Base-by-base conservation (phyloP, 2,888 invertebrate genomes). In the Carterocephalus palaemon region DNA sequence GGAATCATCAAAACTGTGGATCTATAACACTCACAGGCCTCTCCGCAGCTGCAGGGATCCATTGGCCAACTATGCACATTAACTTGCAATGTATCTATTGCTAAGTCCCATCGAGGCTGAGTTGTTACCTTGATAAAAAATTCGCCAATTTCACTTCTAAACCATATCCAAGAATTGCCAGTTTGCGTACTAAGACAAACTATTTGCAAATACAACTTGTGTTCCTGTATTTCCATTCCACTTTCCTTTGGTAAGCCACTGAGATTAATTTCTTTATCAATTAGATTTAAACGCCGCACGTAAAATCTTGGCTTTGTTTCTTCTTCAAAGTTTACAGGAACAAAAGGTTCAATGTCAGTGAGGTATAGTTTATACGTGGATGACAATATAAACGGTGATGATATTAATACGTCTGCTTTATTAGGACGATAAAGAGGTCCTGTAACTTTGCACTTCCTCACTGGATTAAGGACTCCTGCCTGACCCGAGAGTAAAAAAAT, bases 121-220 rank as follows among this genome's bases (percentile, higher is more conserved):
- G 81, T 70, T 1, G 76, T 78, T 5, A 84, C 64, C 55, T 68
- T 74, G 15, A 85, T 66, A 42, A 75, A 84, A 56, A 86, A 86
- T 54, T 85, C 79, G 1, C 85, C 85, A 6, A 74, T 29, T 6
- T 74, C 73, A 34, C 79, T 72, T 49, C 63, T 64, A 47, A 86
- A 83, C 85, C 85, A 86, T 51, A 86, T 67, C 82, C 83, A 85
- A 0, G 73, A 60, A 52, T 75, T 80, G 3, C 67, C 73, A 9
- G 70, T 51, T 63, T 74, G 75, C 12, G 78, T 75, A 53, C 75
- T 80, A 2, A 84, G 66, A 51, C 85, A 85, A 46, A 76, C 67
- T 46, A 86, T 60, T 63, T 74, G 75, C 33, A 86, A 62, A 58
- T 70, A 71, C 2, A 86, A 40, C 53, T 80, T 83, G 20, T 80